Evolutionary conservation across 2,797 vertebrate species (phyloP), one percentile per base, ranked within the genome.

Genomic region (Mallotus villosus): DNA sequence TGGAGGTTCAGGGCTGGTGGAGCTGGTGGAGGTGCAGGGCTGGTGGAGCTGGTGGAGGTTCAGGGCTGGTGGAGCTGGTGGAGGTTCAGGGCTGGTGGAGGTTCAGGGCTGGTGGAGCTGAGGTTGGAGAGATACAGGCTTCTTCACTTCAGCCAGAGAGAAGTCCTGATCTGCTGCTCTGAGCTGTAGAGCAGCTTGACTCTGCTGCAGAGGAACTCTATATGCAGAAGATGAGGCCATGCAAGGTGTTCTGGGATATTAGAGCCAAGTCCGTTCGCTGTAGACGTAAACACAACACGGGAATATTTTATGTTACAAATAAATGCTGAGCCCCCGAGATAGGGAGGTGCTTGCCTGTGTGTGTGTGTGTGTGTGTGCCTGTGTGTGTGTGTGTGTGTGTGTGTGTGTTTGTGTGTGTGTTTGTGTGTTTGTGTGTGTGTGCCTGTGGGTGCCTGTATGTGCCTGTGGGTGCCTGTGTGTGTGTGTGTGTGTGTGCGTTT

Each of bases 371-470:
- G 32, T 34, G 5, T 34, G 32, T 34, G 32, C 6, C 0, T 32
- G 6, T 34, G 32, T 34, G 32, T 34, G 32, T 34, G 32, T 34
- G 6, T 34, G 32, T 34, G 32, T 34, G 32, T 34, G 32, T 1
- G 4, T 34, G 32, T 34, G 32, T 34, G 25, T 55, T 51, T 5
- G 71, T 81, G 71, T 71, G 34, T 72, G 74, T 58, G 55, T 66
- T 5, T 72, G 60, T 71, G 12, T 66, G 41, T 46, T 22, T 67
- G 65, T 67, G 25, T 19, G 65, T 46, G 6, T 1, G 59, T 19
- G 65, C 27, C 3, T 1, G 59, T 37, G 51, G 62, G 49, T 71
- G 72, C 62, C 71, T 11, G 41, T 68, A 32, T 4, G 16, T 62
- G 29, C 22, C 25, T 5, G 61, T 32, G 61, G 16, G 2, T 12